Conservation (phyloP, 2,888 invertebrate species). For the Rhogogaster chlorosoma region DNA sequence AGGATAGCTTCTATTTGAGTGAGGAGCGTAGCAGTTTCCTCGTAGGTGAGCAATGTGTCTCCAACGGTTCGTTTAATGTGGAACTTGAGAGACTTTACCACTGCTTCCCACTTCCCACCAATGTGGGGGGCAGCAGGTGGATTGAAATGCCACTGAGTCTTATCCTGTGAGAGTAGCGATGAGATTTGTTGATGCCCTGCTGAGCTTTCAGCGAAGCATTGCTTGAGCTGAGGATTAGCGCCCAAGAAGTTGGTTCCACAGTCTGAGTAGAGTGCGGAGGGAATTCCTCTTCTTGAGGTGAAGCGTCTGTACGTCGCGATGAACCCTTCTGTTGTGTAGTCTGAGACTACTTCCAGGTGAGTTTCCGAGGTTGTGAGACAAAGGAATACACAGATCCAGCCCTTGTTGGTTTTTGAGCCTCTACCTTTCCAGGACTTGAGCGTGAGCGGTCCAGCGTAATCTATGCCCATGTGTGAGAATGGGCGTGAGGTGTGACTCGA, state of each 20-base stretch:
- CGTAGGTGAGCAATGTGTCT: slow-evolving; percentile 58
- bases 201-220: slow-evolving; percentile 2
- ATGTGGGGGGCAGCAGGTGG: slow-evolving; percentile 63
- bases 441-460: neutral
- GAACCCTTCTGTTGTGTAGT: slow-evolving; percentile 53
- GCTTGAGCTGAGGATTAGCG: slow-evolving; percentile 47
- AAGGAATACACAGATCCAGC: slow-evolving; percentile 55
- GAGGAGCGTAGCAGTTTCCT: slow-evolving; percentile 62
- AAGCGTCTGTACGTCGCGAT: slow-evolving; percentile 49
- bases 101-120: slow-evolving; percentile 67
- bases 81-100: slow-evolving; percentile 62
- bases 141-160: slow-evolving; percentile 64
- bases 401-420: neutral
- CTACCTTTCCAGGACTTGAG: neutral
- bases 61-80: slow-evolving; percentile 60
- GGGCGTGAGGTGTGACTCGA: slow-evolving; percentile 18
- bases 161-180: slow-evolving; percentile 49
- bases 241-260: slow-evolving; percentile 56
- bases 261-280: slow-evolving; percentile 44
- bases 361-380: slow-evolving; percentile 54
- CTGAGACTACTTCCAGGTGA: slow-evolving; percentile 49
- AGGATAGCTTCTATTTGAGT: slow-evolving; percentile 62
- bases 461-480: neutral
- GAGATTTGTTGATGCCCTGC: slow-evolving; percentile 25
- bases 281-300: slow-evolving; percentile 40